These are phyloP conservation scores for Ibidorhyncha struthersii DNA, from an alignment of 2,113 vertebrate species.

Conservation along the genomic window DNA sequence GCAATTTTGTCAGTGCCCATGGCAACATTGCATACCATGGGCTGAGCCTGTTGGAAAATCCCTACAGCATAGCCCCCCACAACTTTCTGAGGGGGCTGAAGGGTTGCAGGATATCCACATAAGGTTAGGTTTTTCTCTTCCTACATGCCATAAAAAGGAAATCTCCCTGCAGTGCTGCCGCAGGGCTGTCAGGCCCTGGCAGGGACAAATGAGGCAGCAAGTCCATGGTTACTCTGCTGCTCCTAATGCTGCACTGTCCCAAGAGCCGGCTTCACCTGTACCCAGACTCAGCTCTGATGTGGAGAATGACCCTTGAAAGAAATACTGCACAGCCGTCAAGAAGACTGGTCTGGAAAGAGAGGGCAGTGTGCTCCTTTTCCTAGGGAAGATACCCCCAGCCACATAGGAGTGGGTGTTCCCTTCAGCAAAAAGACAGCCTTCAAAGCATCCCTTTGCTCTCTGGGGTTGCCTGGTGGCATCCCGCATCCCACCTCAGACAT, in stretches of 20 bases:
- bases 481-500: not conserved
- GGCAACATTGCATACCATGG: fast-evolving
- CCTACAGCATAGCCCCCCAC: not conserved
- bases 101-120: not conserved
- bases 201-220: not conserved
- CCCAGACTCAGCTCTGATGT: not conserved
- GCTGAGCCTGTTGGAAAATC: not conserved
- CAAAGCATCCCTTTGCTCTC: not conserved
- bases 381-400: not conserved
- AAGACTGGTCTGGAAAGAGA: not conserved
- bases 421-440: not conserved
- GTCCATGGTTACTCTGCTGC: not conserved
- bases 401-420: fast-evolving
- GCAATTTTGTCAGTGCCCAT: not conserved
- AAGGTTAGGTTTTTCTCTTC: not conserved
- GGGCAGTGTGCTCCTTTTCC: not conserved
- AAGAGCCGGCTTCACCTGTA: not conserved
- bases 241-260: not conserved
- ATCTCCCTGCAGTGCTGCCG: fast-evolving
- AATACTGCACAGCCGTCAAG: not conserved
- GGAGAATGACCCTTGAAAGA: not conserved
- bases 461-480: not conserved
- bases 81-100: not conserved
- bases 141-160: not conserved
- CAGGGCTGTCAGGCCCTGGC: not conserved